Conservation (phyloP, 2,797 vertebrate species). For the Scyliorhinus canicula region DNA sequence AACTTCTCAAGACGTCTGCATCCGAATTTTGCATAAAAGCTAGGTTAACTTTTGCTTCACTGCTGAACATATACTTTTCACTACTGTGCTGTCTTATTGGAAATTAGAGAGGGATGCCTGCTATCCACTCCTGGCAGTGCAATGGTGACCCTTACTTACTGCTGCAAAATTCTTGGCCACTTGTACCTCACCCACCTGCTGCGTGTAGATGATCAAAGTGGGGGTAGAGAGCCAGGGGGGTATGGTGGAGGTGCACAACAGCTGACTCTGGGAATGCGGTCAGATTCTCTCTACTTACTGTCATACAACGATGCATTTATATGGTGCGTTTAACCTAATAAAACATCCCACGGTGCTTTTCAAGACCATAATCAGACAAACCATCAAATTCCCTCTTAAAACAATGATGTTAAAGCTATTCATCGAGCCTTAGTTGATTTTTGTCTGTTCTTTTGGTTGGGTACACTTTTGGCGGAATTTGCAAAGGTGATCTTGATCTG, state of each 20-base stretch:
- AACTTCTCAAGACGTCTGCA: neutral
- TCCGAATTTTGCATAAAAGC: neutral
- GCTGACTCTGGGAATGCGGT: neutral
- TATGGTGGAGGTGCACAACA: no score
- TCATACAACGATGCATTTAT: neutral
- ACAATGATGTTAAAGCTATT: neutral
- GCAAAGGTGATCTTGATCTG: conserved; percentile 46
- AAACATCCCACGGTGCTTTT: neutral
- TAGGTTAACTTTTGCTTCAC: neutral
- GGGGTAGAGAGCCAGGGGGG: neutral
- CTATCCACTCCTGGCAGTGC: neutral
- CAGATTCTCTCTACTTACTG: neutral
- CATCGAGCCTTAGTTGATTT: neutral
- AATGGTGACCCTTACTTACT: neutral
- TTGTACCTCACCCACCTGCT: neutral
- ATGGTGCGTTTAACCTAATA: neutral
- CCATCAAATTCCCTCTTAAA: neutral
- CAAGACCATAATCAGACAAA: neutral
- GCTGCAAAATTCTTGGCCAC: neutral
- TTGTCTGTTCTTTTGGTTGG: neutral
- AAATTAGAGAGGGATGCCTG: neutral
- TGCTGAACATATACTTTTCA: neutral
- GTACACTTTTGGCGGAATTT: neutral
- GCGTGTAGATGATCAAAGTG: neutral
- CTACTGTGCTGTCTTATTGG: neutral